A percentile compares a stretch with the other conserved stretches of the same genome.
These are phyloP conservation scores for Panopea generosa DNA, from an alignment of 2,888 invertebrate genomes.

Conservation along the genomic window DNA sequence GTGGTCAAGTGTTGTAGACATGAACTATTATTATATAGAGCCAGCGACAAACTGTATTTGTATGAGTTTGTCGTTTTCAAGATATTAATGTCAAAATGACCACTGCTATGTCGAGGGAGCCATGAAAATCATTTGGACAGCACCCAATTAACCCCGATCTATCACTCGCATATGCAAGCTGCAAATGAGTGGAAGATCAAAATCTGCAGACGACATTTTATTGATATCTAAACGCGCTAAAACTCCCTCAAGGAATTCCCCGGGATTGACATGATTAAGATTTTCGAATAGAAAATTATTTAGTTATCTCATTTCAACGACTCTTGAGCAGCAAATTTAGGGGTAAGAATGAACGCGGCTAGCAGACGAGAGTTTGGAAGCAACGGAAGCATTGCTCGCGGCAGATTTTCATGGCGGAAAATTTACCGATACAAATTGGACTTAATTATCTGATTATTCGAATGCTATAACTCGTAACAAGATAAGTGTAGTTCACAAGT, in stretches of 20 bases:
- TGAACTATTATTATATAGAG: no score
- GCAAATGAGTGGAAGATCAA: slow-evolving; percentile 31
- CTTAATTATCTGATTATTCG: slow-evolving; percentile 60
- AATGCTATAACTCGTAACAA: slow-evolving; percentile 47
- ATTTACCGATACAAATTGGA: slow-evolving; percentile 65
- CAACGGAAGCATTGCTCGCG: slow-evolving; percentile 42
- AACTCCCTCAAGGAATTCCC: slow-evolving; percentile 48
- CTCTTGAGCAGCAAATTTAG: slow-evolving; percentile 27
- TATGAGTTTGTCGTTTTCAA: no score
- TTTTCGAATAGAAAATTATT: slow-evolving; percentile 50
- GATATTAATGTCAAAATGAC: slow-evolving; percentile 38
- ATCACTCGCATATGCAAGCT: slow-evolving; percentile 42
- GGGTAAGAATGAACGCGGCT: slow-evolving; percentile 19
- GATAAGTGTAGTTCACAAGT: slow-evolving; percentile 59
- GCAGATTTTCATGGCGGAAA: slow-evolving; percentile 60
- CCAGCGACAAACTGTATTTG: no score
- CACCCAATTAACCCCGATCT: slow-evolving; percentile 55
- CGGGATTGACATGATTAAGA: slow-evolving; percentile 49
- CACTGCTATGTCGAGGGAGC: slow-evolving; percentile 19
- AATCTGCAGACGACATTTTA: slow-evolving; percentile 51
- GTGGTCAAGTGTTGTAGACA: no score
- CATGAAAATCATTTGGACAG: slow-evolving; percentile 40
- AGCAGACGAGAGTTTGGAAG: slow-evolving; percentile 24
- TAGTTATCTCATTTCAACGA: slow-evolving; percentile 49
- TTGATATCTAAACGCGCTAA: slow-evolving; percentile 45